A percentile compares a stretch with the other conserved stretches of the same genome.
phyloP scores from a whole-genome alignment of 1,140 invertebrate species.

The Drosophila athabasca region DNA sequence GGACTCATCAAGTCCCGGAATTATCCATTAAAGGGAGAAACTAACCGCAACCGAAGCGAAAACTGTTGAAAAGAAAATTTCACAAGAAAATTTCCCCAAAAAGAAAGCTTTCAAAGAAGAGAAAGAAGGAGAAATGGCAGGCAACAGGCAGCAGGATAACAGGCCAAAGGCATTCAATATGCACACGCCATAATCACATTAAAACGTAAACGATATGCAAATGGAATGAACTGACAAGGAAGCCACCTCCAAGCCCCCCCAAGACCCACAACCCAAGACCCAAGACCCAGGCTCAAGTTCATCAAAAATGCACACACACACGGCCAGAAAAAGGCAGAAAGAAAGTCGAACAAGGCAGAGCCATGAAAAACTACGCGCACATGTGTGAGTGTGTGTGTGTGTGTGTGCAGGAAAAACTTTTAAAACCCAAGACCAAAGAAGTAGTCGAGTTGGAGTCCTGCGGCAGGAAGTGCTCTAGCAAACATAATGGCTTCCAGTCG shows the following conservation, averaged over 20 bases:
- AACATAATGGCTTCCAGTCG: conserved; percentile 44
- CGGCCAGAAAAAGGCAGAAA: not conserved
- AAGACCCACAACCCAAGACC: not conserved
- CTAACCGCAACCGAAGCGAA: conserved; percentile 44
- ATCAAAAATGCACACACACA: conserved; percentile 72
- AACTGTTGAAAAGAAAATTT: conserved; percentile 1
- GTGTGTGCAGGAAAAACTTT: conserved; percentile 24
- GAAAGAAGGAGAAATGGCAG: conserved; percentile 4
- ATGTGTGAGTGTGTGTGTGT: not conserved
- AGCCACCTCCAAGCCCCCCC: conserved; percentile 46
- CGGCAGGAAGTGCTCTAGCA: conserved; percentile 59
- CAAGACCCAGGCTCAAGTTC: conserved; percentile 34
- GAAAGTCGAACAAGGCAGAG: conserved; percentile 3
- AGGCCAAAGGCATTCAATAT: conserved; percentile 65
- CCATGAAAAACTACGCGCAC: conserved; percentile 21
- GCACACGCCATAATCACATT: conserved; percentile 82
- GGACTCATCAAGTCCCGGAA: conserved; percentile 20
- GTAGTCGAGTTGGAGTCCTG: conserved; percentile 24
- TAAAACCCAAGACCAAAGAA: conserved; percentile 8
- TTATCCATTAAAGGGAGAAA: conserved; percentile 30
- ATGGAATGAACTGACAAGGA: conserved; percentile 77
- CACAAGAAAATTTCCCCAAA: conserved; percentile 40
- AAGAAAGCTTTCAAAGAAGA: conserved; percentile 47
- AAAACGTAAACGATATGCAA: conserved; percentile 82
- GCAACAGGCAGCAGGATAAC: conserved; percentile 32